Base-by-base conservation (phyloP, 2,113 vertebrate genomes). In the Leptobrachium ailaonicum region DNA sequence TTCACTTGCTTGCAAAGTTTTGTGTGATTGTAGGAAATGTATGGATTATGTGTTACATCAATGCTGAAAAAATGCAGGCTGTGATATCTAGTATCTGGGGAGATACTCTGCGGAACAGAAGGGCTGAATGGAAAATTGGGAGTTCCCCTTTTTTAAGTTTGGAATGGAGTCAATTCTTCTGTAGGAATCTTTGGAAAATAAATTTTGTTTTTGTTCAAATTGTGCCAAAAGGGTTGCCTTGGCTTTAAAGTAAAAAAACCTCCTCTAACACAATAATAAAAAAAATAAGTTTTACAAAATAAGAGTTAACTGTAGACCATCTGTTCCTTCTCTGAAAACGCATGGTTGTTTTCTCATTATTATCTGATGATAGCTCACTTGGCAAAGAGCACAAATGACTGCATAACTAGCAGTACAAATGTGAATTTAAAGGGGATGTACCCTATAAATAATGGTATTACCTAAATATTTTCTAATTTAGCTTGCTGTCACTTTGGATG, bases 41-140 rank as follows among this genome's bases (percentile, higher is more conserved):
- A 32, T 10, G 2, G 62, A 40, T 47, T 47, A 80, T 54, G 43
- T 78, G 45, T 80, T 80, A 73, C 71, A 73, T 32, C 62, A 40
- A 45, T 79, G 11, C 14, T 56, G 20, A 73, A 67, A 66, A 50
- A 56, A 66, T 80, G 58, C 32, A 66, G 44, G n/a, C 77, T 80
- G 50, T 67, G 45, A 80, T 73, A 58, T 73, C 40, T 58, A 79
- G 60, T 72, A 73, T 73, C 77, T 73, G 43, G 71, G 70, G 70
- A 73, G 11, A 80, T 80, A 66, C 77, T 44, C 43, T 45, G 9
- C 58, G 45, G 77, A 80, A 70, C 41, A 73, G 47, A 73, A 44
- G 70, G 70, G 60, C 72, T 73, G 70, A 72, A 67, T 66, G 77
- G 64, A 80, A 73, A 73, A 71, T 72, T 80, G 77, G 77, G 77